Base-by-base conservation (phyloP, 2,113 vertebrate species). In the Thunnus thynnus region DNA sequence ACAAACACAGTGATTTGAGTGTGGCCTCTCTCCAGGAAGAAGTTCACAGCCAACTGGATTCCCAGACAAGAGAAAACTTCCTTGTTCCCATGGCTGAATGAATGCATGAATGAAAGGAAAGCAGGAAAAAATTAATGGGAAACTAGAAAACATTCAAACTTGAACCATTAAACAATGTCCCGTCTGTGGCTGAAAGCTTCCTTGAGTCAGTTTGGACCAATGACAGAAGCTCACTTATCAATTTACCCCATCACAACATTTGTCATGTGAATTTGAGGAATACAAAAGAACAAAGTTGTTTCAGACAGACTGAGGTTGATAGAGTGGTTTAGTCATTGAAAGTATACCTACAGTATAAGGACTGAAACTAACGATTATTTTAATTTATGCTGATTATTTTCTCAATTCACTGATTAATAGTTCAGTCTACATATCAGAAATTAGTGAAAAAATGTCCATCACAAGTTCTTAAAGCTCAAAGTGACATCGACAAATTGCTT, bases 21-120 rank as follows among this genome's bases (percentile, higher is more conserved):
- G 91, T 99, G 98, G 32, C 97, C 97, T 60, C 96, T 87, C 36
- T 97, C 96, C 89, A 97, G 93, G 85, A 99, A 99, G 95, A 96
- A 99, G 89, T 96, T 96, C 30, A 99, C 97, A 0, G 97, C 95
- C 82, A 99, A 89, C 25, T 97, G 96, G 88, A 99, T 99, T n/a
- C 98, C 98, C 86, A 96, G 94, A 87, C 98, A 99, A 18, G 98
- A 99, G 88, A 99, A 99, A 17, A 98, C 95, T 70, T 98, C 97
- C 91, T 97, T 99, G 92, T 99, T 98, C 27, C 98, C 98, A 0
- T 99, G 98, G 88, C 98, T 99, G 82, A 73, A 95, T 94, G 85
- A 61, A 81, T 5, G 58, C 62, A 17, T 6, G 7, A 32, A 20
- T 32, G 27, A 30, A 30, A 3, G 27, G 27, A 30, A 30, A 30